Percentiles rank a stretch among this genome's conserved stretches.
These are phyloP conservation scores for Cydia fagiglandana DNA, from an alignment of 1,140 invertebrate species.

Conservation along the genomic window DNA sequence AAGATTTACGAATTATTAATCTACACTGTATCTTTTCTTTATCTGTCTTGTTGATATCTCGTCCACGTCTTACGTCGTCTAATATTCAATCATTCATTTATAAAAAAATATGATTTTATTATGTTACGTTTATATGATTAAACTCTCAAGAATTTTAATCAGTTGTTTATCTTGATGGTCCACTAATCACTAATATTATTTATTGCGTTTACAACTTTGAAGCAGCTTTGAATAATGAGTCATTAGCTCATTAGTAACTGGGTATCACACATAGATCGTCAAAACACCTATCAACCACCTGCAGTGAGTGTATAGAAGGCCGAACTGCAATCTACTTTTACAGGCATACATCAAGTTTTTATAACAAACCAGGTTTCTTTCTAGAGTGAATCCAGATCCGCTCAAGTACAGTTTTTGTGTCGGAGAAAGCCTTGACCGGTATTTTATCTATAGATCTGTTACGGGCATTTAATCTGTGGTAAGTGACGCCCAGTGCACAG, in stretches of 20 bases:
- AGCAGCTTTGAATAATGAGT: background rate
- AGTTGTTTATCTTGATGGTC: background rate
- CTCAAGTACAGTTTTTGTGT: constrained; percentile 16
- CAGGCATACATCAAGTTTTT: background rate
- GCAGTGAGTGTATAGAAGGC: background rate
- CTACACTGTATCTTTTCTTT: background rate
- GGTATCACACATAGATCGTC: background rate
- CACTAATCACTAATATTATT: background rate
- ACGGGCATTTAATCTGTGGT: constrained; percentile 12
- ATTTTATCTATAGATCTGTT: constrained; percentile 13
- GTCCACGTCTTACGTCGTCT: no score
- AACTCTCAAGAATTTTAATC: background rate
- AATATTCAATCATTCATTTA: no score
- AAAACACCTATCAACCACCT: background rate
- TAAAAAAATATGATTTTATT: no score
- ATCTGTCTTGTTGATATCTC: no score
- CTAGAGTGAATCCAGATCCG: constrained; percentile 19
- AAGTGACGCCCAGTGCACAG: background rate
- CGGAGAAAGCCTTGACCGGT: constrained; percentile 30
- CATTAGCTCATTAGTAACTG: background rate
- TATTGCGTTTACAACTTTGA: background rate
- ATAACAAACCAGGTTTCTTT: constrained; percentile 7
- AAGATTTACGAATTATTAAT: background rate
- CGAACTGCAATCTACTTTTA: constrained; percentile 11
- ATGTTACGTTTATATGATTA: no score